Conservation (phyloP, 2,113 vertebrate species). For the Crotalus viridis region DNA sequence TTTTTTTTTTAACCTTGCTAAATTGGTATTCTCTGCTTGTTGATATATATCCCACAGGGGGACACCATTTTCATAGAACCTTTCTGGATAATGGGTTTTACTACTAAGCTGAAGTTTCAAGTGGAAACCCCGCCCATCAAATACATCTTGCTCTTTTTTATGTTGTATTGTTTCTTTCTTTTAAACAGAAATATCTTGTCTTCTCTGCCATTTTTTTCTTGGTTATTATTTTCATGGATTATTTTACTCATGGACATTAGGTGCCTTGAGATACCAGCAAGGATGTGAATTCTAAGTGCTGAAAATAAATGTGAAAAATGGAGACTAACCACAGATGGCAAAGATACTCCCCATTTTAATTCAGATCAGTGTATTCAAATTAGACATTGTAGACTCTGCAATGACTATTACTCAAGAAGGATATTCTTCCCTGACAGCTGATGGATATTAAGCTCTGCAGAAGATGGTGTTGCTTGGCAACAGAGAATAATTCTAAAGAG, state of each 20-base stretch:
- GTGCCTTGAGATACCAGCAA: neutral
- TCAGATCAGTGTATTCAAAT: neutral
- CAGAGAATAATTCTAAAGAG: conserved; percentile 16
- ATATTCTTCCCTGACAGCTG: neutral
- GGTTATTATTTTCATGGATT: neutral
- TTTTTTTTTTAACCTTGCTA: neutral
- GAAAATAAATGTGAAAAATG: neutral
- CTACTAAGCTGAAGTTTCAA: neutral
- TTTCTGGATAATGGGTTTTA: neutral
- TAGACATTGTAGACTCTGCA: neutral
- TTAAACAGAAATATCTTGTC: neutral
- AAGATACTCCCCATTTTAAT: neutral
- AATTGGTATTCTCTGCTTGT: neutral
- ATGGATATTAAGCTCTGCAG: conserved; percentile 21
- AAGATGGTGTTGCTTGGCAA: conserved; percentile 25
- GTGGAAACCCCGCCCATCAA: neutral
- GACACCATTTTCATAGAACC: neutral
- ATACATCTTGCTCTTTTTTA: neutral
- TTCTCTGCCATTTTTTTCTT: neutral
- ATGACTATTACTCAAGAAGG: conserved; percentile 3
- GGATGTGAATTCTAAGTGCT: neutral
- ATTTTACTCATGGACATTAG: neutral
- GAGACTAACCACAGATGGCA: neutral
- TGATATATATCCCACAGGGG: neutral
- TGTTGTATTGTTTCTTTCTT: neutral